Conservation (phyloP, 2,888 invertebrate genomes). For the Noctua janthina region DNA sequence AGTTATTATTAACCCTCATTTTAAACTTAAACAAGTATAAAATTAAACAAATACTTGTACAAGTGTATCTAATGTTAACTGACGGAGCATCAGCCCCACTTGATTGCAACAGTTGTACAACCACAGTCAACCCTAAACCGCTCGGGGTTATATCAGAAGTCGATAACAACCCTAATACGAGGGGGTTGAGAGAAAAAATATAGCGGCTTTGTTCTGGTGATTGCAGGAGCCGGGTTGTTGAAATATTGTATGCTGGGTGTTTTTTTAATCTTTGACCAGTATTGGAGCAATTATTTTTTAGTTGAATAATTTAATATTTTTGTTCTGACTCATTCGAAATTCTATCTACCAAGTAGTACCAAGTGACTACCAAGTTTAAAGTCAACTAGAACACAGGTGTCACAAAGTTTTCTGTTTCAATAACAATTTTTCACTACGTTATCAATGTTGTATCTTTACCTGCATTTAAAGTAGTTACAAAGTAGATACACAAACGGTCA, state of each 20-base stretch:
- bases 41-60: slow-evolving; percentile 51
- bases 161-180: slow-evolving; percentile 69
- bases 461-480: neutral
- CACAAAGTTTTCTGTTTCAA: neutral
- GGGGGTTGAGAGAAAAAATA: slow-evolving; percentile 65
- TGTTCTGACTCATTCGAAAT: no score
- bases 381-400: neutral
- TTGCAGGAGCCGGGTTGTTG: slow-evolving; percentile 19
- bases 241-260: slow-evolving; percentile 4
- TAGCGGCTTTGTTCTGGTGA: slow-evolving; percentile 32
- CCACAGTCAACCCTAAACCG: slow-evolving; percentile 69
- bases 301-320: no score
- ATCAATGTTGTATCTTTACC: no score
- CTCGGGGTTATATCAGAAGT: slow-evolving; percentile 73
- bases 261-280: neutral
- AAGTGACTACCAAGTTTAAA: no score
- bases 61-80: slow-evolving; percentile 51
- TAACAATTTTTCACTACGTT: neutral
- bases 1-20: neutral
- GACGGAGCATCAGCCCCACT: slow-evolving; percentile 53
- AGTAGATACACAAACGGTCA: neutral
- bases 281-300: no score
- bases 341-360: no score
- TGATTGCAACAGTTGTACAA: slow-evolving; percentile 72
- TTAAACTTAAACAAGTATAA: slow-evolving; percentile 26